Evolutionary conservation across 1,140 invertebrate species (phyloP).

Genomic region (Drosophila auraria): DNA sequence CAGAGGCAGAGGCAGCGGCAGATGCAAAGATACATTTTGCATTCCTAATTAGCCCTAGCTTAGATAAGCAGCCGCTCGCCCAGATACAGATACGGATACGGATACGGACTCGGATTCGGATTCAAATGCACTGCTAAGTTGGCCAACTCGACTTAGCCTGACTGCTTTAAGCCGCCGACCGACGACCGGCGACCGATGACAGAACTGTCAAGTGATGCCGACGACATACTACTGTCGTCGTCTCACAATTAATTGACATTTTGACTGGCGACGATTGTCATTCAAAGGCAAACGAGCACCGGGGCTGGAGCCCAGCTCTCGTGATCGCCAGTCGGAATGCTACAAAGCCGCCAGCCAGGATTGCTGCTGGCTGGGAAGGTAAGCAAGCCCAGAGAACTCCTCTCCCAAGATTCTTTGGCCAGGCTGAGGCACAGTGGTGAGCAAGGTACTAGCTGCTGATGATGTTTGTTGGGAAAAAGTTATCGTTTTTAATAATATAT

Average conservation of each 20-base stretch:
- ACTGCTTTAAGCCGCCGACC: slow-evolving; percentile 7
- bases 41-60: slow-evolving; percentile 52
- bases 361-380: not conserved
- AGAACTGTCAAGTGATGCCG: slow-evolving; percentile 43
- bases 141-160: not conserved
- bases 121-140: slow-evolving; percentile 23
- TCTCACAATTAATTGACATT: slow-evolving; percentile 81
- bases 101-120: slow-evolving; percentile 15
- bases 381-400: not conserved
- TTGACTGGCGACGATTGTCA: slow-evolving; percentile 77
- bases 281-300: slow-evolving; percentile 64
- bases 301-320: slow-evolving; percentile 3
- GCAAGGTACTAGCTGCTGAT: not conserved
- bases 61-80: slow-evolving; percentile 23
- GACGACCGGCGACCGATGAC: slow-evolving; percentile 26
- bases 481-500: not conserved
- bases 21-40: slow-evolving; percentile 42
- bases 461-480: not conserved
- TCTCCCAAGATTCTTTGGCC: slow-evolving; percentile 6
- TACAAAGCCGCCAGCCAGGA: slow-evolving; percentile 37
- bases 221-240: slow-evolving; percentile 74
- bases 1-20: slow-evolving; percentile 8
- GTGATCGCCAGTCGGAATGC: slow-evolving; percentile 48
- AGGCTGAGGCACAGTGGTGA: not conserved
- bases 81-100: slow-evolving; percentile 18